Conservation (phyloP, 2,113 vertebrate genomes). For the Ictalurus furcatus region DNA sequence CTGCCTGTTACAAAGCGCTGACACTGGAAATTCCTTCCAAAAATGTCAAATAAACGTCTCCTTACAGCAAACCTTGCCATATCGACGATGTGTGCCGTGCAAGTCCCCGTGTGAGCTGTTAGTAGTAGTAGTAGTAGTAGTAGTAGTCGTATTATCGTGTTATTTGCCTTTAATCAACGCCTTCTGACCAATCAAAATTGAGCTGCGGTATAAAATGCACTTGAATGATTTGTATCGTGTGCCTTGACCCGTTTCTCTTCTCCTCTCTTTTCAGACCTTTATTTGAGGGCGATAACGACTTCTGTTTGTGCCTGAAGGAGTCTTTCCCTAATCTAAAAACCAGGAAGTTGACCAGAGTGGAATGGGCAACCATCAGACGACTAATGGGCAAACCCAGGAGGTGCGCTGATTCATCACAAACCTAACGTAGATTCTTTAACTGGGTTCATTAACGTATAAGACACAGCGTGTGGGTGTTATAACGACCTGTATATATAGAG, state of each 20-base stretch:
- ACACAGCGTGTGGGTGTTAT: not conserved
- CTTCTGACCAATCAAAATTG: not conserved
- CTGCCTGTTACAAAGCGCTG: too few relatives aligned
- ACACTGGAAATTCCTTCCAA: not conserved
- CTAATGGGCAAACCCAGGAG: constrained; percentile 97
- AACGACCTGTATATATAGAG: not conserved
- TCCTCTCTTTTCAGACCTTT: constrained; percentile 85
- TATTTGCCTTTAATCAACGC: not conserved
- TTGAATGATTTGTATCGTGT: not conserved
- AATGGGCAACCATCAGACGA: constrained; percentile 96
- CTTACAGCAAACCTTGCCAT: not conserved
- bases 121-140: too few relatives aligned
- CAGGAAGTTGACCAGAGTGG: constrained; percentile 93
- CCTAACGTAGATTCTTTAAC: not conserved
- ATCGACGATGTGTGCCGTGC: too few relatives aligned
- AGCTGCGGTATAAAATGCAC: not conserved
- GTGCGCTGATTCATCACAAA: constrained; percentile 67
- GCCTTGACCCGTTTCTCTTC: not conserved
- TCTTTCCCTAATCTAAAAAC: constrained; percentile 97
- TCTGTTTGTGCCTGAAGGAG: constrained; percentile 97
- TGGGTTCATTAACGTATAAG: not conserved
- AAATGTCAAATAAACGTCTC: too few relatives aligned
- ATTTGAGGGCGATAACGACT: constrained; percentile 99
- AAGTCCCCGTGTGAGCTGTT: too few relatives aligned
- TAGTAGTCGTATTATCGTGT: too few relatives aligned